A percentile compares a stretch with the other conserved stretches of the same genome.
These are phyloP conservation scores for Channa maculata DNA, from an alignment of 2,113 vertebrate genomes.

Conservation along the genomic window DNA sequence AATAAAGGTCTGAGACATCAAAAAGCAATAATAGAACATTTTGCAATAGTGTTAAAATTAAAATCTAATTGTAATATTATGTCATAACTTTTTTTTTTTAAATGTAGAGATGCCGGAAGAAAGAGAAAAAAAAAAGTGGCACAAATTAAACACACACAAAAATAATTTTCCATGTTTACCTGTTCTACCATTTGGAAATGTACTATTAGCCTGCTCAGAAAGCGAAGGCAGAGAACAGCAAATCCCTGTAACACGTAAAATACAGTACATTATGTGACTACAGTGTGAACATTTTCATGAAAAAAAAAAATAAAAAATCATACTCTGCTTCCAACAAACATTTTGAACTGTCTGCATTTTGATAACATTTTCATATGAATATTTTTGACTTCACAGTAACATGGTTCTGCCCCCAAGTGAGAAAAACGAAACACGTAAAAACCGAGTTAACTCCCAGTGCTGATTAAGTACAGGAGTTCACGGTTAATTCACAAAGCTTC, in stretches of 20 bases:
- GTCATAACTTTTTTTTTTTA: too few species aligned
- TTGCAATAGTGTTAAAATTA: constrained; percentile 4
- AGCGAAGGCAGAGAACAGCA: background rate
- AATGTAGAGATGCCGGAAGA: too few species aligned
- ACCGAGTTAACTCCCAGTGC: background rate
- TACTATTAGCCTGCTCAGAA: background rate
- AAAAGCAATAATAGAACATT: background rate
- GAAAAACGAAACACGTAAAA: background rate
- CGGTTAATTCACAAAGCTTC: background rate
- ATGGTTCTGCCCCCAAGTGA: background rate
- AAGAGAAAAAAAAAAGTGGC: too few species aligned
- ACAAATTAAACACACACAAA: background rate
- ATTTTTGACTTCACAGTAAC: background rate
- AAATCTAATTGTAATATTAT: background rate
- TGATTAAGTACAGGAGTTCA: background rate
- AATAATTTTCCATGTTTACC: background rate
- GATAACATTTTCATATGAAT: background rate
- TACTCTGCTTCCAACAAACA: too few species aligned
- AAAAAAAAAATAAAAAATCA: too few species aligned
- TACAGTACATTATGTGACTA: background rate
- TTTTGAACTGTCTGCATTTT: too few species aligned
- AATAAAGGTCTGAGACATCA: background rate
- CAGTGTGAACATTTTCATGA: too few species aligned
- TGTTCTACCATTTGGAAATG: background rate
- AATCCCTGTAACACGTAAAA: background rate